Conservation (phyloP, 1,140 invertebrate species). For the Kradibia gibbosae region DNA sequence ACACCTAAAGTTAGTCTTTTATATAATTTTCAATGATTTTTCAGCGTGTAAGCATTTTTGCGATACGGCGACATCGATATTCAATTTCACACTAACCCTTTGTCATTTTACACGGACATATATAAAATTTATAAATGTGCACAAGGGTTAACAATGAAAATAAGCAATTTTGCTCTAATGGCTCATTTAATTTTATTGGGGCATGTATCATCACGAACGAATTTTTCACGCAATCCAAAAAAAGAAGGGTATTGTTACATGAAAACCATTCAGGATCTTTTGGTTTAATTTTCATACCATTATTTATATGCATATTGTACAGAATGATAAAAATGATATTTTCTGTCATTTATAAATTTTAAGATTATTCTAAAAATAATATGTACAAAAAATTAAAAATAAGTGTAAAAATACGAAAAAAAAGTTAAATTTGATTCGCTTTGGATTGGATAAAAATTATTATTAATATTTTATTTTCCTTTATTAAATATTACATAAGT, state of each 20-base stretch:
- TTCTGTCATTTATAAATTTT: too few species aligned
- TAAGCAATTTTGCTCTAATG: conserved; percentile 5
- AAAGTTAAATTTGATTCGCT: too few species aligned
- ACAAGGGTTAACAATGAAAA: conserved; percentile 58
- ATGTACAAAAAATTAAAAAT: too few species aligned
- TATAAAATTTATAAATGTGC: conserved; percentile 56
- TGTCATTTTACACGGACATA: conserved; percentile 27
- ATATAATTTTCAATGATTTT: conserved; percentile 70
- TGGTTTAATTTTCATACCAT: background rate
- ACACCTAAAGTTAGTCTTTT: conserved; percentile 68
- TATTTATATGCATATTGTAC: too few species aligned
- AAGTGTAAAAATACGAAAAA: too few species aligned
- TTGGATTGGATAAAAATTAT: too few species aligned
- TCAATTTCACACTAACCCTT: conserved; percentile 66
- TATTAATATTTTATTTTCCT: too few species aligned
- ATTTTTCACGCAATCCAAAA: conserved; percentile 33
- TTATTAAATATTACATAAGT: too few species aligned
- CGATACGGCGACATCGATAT: conserved; percentile 55
- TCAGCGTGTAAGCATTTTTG: conserved; percentile 49
- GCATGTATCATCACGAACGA: background rate
- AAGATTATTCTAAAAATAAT: too few species aligned
- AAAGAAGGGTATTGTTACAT: conserved; percentile 9
- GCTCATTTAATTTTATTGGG: background rate
- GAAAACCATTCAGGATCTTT: too few species aligned
- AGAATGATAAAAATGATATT: too few species aligned